Conservation (phyloP, 2,888 invertebrate species). For the Icerya purchasi region DNA sequence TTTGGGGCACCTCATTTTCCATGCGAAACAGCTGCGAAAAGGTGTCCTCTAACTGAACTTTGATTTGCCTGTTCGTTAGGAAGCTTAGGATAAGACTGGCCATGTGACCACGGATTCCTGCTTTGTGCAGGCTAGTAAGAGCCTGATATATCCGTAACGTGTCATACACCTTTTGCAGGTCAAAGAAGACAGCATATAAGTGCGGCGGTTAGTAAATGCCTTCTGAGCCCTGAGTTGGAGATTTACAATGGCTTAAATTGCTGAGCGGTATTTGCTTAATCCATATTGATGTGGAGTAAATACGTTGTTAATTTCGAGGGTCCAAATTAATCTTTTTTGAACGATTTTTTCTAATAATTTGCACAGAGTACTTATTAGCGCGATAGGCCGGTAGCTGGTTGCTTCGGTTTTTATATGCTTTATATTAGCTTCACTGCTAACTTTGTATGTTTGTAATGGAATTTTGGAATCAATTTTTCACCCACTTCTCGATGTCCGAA, state of each 20-base stretch:
- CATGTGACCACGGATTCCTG: neutral
- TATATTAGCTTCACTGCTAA: no score
- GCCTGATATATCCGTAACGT: neutral
- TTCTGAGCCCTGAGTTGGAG: neutral
- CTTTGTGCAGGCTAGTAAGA: neutral
- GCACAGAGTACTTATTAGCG: neutral
- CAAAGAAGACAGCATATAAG: neutral
- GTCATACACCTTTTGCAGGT: neutral
- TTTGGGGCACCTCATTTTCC: neutral
- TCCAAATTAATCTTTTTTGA: neutral
- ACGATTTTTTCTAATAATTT: neutral
- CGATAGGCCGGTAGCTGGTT: neutral
- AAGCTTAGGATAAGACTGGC: neutral
- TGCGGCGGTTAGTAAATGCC: neutral
- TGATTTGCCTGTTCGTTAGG: neutral
- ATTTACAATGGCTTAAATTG: neutral
- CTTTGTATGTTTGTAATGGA: no score
- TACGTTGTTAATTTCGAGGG: neutral
- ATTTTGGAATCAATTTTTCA: no score
- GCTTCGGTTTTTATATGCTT: neutral
- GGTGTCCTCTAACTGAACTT: no score
- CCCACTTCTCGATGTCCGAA: no score
- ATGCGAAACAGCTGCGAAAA: neutral
- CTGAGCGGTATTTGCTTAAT: neutral
- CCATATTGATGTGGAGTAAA: neutral